A percentile compares a stretch with the other conserved stretches of the same genome.
Evolutionary conservation across 2,888 invertebrate species (phyloP).

Genomic region (Harmothoe impar): DNA sequence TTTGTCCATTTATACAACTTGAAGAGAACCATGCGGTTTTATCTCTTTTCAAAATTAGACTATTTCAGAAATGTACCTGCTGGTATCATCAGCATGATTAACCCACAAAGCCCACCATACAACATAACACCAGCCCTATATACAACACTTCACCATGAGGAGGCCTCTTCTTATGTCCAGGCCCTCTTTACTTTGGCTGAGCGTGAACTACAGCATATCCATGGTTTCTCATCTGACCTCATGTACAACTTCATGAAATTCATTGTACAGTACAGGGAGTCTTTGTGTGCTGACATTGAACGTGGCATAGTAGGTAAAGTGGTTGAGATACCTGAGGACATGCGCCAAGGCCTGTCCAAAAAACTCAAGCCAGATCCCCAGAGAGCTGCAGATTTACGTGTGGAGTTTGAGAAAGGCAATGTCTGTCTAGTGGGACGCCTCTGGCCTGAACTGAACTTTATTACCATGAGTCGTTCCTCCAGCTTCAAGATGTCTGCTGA

Average conservation of each 20-base stretch:
- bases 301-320: background rate
- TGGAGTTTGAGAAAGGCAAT: background rate
- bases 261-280: background rate
- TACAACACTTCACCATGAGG: background rate
- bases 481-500: slow-evolving; percentile 17
- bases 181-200: slow-evolving; percentile 34
- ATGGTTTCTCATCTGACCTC: background rate
- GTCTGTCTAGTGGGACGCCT: background rate
- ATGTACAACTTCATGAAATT: background rate
- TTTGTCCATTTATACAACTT: background rate
- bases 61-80: background rate
- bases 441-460: slow-evolving; percentile 20
- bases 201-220: background rate
- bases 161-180: slow-evolving; percentile 14
- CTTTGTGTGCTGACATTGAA: slow-evolving; percentile 7
- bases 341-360: background rate
- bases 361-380: background rate
- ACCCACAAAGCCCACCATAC: background rate
- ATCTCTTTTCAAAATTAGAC: background rate
- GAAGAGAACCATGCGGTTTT: background rate
- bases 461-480: background rate
- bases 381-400: background rate
- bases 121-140: background rate
- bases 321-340: background rate
- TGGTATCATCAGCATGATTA: background rate